Conservation (phyloP, 2,113 vertebrate genomes). For the Plecotus auritus region DNA sequence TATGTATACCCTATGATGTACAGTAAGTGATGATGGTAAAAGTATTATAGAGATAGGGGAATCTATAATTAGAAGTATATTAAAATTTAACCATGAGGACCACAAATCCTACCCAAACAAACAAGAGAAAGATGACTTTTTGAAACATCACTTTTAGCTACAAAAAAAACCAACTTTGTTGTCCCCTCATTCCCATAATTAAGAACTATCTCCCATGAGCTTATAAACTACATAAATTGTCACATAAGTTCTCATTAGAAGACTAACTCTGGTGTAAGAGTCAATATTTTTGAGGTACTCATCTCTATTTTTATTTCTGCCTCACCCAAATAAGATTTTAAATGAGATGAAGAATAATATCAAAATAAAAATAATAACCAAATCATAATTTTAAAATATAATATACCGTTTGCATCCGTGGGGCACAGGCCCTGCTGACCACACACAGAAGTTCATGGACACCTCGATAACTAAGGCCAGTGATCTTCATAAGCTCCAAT, state of each 20-base stretch:
- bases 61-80: not conserved
- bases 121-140: conserved; percentile 1
- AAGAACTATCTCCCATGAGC: not conserved
- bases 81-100: not conserved
- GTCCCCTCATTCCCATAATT: not conserved
- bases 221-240: not conserved
- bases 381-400: not conserved
- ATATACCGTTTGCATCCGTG: conserved; percentile 83
- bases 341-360: not conserved
- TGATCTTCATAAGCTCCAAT: conserved; percentile 85
- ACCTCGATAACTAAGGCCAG: conserved; percentile 81
- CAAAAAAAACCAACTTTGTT: not conserved
- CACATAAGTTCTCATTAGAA: not conserved
- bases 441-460: conserved; percentile 79
- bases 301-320: not conserved
- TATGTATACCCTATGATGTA: not conserved
- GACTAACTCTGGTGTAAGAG: not conserved
- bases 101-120: conserved; percentile 21
- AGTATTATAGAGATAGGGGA: not conserved
- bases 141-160: not conserved
- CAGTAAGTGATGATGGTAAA: not conserved
- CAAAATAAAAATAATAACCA: not conserved
- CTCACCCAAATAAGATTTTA: not conserved
- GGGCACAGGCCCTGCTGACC: conserved; percentile 84
- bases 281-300: not conserved